Percentiles rank a stretch among this genome's conserved stretches.
Evolutionary conservation across 2,888 invertebrate species (phyloP).

Genomic region (Caenorhabditis afra): DNA sequence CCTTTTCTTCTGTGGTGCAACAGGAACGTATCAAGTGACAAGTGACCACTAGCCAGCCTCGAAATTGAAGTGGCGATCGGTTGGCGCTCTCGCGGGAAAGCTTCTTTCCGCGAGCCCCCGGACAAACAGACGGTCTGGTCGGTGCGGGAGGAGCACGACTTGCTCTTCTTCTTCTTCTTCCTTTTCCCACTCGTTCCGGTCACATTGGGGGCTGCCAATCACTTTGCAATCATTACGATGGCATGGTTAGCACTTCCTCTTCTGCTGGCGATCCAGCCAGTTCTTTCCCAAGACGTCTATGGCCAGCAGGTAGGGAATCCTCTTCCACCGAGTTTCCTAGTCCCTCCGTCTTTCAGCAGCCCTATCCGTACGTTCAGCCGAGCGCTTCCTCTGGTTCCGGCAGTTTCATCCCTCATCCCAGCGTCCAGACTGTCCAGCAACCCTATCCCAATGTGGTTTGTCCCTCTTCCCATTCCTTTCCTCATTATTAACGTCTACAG

Average conservation of each 20-base stretch:
- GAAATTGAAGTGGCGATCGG: conserved; percentile 47
- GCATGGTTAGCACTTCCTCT: conserved; percentile 11
- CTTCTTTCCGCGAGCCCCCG: conserved; percentile 33
- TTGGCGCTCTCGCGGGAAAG: conserved; percentile 46
- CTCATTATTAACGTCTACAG: conserved; percentile 3
- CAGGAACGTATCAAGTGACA: conserved; percentile 55
- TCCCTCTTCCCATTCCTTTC: neutral
- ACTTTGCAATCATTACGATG: conserved; percentile 15
- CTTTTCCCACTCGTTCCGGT: conserved; percentile 2
- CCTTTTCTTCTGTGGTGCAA: conserved; percentile 8
- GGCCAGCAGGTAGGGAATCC: conserved; percentile 2
- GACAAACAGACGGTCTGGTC: conserved; percentile 51
- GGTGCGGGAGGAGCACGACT: conserved; percentile 32
- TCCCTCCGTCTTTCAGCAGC: conserved; percentile 27
- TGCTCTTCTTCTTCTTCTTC: conserved; percentile 22
- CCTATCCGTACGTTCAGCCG: conserved; percentile 51
- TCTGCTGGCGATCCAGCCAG: conserved; percentile 11
- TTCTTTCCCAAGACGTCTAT: conserved; percentile 31
- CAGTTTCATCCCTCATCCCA: conserved; percentile 23
- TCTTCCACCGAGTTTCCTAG: neutral
- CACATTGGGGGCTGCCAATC: conserved; percentile 3
- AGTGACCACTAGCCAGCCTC: conserved; percentile 42
- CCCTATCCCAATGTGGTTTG: conserved; percentile 51
- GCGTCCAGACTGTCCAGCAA: conserved; percentile 37
- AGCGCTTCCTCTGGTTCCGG: conserved; percentile 59